Evolutionary conservation across 2,113 vertebrate genomes (phyloP).

Genomic region (Eulemur macaco): DNA sequence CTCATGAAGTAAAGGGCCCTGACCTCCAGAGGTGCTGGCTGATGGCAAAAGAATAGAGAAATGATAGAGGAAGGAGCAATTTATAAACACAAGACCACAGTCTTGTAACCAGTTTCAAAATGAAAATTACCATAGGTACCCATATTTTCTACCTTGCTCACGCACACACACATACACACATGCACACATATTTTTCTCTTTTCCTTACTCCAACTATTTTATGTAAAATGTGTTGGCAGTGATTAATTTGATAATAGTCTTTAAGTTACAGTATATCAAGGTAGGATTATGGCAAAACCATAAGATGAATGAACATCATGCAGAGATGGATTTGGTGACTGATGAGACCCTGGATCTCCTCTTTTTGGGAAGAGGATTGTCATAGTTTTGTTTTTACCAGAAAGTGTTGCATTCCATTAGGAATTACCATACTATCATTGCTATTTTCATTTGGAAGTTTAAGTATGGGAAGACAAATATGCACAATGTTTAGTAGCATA

Average conservation of each 20-base stretch:
- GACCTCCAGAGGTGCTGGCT: not conserved
- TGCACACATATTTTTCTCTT: not conserved
- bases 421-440: not conserved
- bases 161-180: not conserved
- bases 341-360: not conserved
- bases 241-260: not conserved
- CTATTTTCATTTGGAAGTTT: not conserved
- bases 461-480: conserved; percentile 19
- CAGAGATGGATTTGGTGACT: not conserved
- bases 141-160: not conserved
- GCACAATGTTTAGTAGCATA: not conserved
- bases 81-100: not conserved
- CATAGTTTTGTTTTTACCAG: not conserved
- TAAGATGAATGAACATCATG: not conserved
- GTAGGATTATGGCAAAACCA: not conserved
- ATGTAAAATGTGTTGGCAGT: not conserved
- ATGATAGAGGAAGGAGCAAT: not conserved
- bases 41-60: not conserved
- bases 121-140: not conserved
- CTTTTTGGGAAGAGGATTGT: not conserved
- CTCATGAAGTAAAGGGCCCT: not conserved
- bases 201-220: not conserved
- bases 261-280: conserved; percentile 20
- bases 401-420: conserved; percentile 6
- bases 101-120: conserved; percentile 2